phyloP scores from a whole-genome alignment of 2,888 invertebrate species.

The Harpalus rubripes region DNA sequence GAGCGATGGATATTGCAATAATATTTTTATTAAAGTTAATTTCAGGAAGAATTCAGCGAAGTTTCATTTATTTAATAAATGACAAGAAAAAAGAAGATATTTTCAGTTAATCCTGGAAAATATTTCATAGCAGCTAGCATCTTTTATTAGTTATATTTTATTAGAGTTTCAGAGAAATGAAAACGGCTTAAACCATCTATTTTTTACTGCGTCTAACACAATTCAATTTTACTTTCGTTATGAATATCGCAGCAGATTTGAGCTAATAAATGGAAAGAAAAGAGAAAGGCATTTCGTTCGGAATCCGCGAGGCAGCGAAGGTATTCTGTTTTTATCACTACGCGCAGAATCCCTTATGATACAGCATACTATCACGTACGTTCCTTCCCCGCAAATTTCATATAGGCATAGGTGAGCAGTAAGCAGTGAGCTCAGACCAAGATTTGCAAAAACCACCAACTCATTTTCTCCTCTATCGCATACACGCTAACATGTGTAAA shows the following conservation, averaged over 20 bases:
- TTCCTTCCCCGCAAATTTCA: slow-evolving; percentile 24
- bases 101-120: not conserved
- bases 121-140: not conserved
- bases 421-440: not conserved
- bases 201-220: not conserved
- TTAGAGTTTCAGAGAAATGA: not conserved
- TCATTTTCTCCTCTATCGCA: not conserved
- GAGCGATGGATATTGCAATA: not conserved
- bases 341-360: slow-evolving; percentile 33
- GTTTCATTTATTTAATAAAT: slow-evolving; percentile 1
- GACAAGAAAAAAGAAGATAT: not conserved
- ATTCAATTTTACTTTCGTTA: slow-evolving; percentile 10
- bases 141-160: slow-evolving; percentile 2
- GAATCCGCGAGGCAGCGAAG: slow-evolving; percentile 29
- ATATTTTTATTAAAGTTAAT: slow-evolving; percentile 4
- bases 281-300: slow-evolving; percentile 29
- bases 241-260: slow-evolving; percentile 4
- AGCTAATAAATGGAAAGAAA: slow-evolving; percentile 22
- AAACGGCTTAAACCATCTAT: not conserved
- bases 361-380: slow-evolving; percentile 34
- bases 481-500: not conserved
- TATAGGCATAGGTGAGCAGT: slow-evolving; percentile 13
- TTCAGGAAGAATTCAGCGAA: not conserved
- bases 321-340: slow-evolving; percentile 32
- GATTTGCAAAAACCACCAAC: not conserved